phyloP scores from a whole-genome alignment of 1,140 invertebrate species.

The Drosophila athabasca region DNA sequence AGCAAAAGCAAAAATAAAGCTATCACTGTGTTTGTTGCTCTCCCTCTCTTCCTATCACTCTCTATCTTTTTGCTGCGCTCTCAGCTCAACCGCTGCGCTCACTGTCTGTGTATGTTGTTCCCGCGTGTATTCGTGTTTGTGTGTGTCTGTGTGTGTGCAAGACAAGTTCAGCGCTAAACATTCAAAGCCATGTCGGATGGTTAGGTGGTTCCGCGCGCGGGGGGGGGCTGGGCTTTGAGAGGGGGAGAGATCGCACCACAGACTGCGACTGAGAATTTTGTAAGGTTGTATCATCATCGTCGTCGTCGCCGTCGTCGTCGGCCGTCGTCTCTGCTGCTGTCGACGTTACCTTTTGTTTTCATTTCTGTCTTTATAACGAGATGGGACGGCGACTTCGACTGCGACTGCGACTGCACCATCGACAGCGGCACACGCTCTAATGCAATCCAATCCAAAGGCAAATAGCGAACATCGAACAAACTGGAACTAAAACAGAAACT shows the following conservation, averaged over 20 bases:
- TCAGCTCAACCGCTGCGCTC: conserved; percentile 20
- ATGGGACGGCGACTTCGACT: conserved; percentile 47
- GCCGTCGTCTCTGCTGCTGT: conserved; percentile 22
- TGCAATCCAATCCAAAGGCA: conserved; percentile 65
- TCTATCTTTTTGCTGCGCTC: conserved; percentile 31
- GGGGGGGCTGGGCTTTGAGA: background rate
- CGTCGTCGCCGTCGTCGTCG: conserved; percentile 20
- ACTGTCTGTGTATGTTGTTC: conserved; percentile 22
- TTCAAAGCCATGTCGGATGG: conserved; percentile 66
- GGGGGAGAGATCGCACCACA: conserved; percentile 29
- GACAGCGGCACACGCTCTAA: conserved; percentile 71
- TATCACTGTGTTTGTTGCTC: conserved; percentile 63
- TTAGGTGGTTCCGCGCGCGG: background rate
- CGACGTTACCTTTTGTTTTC: conserved; percentile 72
- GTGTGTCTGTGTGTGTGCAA: conserved; percentile 53
- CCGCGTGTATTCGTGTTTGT: conserved; percentile 23
- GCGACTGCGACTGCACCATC: background rate
- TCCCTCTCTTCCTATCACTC: conserved; percentile 5
- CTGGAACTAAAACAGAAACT: conserved; percentile 11
- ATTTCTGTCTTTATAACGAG: conserved; percentile 68
- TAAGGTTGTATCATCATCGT: conserved; percentile 77
- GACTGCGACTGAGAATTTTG: conserved; percentile 74
- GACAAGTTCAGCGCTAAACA: conserved; percentile 81
- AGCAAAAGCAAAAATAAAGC: conserved; percentile 77
- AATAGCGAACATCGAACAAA: conserved; percentile 56